These are phyloP conservation scores for Gnathonemus longibarbis DNA, from an alignment of 2,113 vertebrate genomes.

Conservation along the genomic window DNA sequence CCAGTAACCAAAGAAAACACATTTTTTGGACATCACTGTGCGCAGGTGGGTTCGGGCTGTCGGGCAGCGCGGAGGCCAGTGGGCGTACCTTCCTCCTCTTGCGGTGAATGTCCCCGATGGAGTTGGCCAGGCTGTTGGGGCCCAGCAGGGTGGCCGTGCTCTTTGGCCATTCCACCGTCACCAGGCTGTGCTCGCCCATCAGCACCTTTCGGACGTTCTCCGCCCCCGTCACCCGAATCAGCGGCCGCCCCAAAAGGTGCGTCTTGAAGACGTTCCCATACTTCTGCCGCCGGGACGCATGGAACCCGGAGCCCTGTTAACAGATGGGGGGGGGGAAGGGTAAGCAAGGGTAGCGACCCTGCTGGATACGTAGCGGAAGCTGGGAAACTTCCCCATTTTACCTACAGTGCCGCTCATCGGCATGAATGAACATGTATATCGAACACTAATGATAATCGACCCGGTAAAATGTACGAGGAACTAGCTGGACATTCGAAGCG, in stretches of 20 bases:
- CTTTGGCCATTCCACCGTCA: constrained; percentile 91
- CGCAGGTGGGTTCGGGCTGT: not conserved
- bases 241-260: constrained; percentile 83
- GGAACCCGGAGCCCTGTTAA: constrained; percentile 71
- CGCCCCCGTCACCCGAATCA: constrained; percentile 88
- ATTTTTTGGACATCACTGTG: not conserved
- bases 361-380: not conserved
- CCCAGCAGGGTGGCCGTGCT: constrained; percentile 87
- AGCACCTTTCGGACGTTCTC: constrained; percentile 90
- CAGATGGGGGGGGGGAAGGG: not conserved
- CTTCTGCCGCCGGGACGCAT: constrained; percentile 70
- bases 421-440: not conserved
- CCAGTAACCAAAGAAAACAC: not conserved
- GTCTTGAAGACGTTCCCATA: constrained; percentile 97
- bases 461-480: not conserved
- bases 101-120: constrained; percentile 92
- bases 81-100: constrained; percentile 82
- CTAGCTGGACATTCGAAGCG: not conserved
- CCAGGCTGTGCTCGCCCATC: constrained; percentile 92
- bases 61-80: not conserved
- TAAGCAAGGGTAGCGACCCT: not conserved
- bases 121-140: constrained; percentile 89
- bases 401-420: not conserved
- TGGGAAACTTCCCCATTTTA: not conserved
- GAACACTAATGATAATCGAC: not conserved